A percentile compares a stretch with the other conserved stretches of the same genome.
Evolutionary conservation across 1,140 invertebrate species (phyloP).

Genomic region (Danaus plexippus): DNA sequence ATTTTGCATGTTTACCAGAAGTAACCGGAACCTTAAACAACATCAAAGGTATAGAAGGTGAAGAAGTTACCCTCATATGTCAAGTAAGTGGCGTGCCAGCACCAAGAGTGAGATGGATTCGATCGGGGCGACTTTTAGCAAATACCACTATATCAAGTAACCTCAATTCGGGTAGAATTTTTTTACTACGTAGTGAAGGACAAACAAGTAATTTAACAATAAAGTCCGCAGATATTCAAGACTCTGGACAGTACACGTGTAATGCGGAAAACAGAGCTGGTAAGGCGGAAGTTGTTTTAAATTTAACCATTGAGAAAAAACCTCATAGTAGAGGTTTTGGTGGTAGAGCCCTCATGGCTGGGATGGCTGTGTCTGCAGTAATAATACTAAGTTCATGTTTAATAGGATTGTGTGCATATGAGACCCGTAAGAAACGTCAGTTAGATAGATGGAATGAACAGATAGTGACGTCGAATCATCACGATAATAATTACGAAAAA

Average conservation of each 20-base stretch:
- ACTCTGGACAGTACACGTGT: slow-evolving; percentile 82
- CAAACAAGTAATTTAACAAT: slow-evolving; percentile 80
- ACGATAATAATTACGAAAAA: slow-evolving; percentile 81
- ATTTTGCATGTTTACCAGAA: slow-evolving; percentile 84
- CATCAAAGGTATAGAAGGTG: slow-evolving; percentile 76
- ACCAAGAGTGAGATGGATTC: slow-evolving; percentile 72
- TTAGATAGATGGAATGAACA: slow-evolving; percentile 70
- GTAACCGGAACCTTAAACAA: slow-evolving; percentile 72
- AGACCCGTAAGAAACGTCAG: slow-evolving; percentile 63
- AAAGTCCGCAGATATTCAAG: slow-evolving; percentile 77
- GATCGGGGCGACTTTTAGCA: slow-evolving; percentile 72
- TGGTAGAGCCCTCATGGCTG: slow-evolving; percentile 74
- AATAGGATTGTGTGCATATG: slow-evolving; percentile 60
- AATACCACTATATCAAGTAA: slow-evolving; percentile 66
- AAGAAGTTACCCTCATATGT: slow-evolving; percentile 83
- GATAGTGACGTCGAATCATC: slow-evolving; percentile 71
- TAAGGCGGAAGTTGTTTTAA: slow-evolving; percentile 79
- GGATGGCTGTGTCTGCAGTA: slow-evolving; percentile 67
- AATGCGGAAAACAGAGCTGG: slow-evolving; percentile 85
- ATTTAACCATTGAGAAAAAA: slow-evolving; percentile 76
- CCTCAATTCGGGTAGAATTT: slow-evolving; percentile 58
- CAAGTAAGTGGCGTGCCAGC: slow-evolving; percentile 79
- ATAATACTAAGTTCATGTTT: slow-evolving; percentile 62
- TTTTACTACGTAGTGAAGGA: slow-evolving; percentile 62
- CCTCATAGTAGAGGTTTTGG: slow-evolving; percentile 74